Evolutionary conservation across 2,113 vertebrate species (phyloP), one percentile per base, ranked within the genome.

Genomic region (Ciconia boyciana): DNA sequence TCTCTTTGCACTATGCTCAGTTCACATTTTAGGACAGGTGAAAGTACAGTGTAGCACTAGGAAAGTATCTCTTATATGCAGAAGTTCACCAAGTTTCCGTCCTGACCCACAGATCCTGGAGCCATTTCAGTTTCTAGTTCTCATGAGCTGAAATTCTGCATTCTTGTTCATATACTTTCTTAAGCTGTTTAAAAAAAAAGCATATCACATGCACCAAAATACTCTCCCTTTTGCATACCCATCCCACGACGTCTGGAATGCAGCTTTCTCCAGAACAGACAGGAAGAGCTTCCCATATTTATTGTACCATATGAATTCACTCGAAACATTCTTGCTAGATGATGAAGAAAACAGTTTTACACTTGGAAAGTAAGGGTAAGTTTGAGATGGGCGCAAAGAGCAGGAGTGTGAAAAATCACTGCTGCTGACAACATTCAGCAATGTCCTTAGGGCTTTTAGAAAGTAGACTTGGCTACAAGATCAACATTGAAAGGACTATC

Each of bases 391-490:
- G 60, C 1, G 0, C 61, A 81, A 81, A 68, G 70, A 86, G 34
- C 52, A 48, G 64, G 43, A 69, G 26, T 18, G 52, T 77, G 84
- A 95, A 87, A 92, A 90, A 78, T 83, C 71, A 20, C 74, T 49
- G 69, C 48, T 94, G 69, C 80, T 57, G 65, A 81, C 79, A 81
- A 81, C 41, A 26, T 61, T 57, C 89, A 93, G 71, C 75, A n/a
- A n/a, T 0, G 16, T 91, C 84, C 36, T 66, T 3, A 43, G 78
- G 61, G 70, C 13, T 19, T 89, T 58, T 64, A 77, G 87, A 46
- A 85, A 85, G 82, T 28, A 90, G 62, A 58, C 39, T 14, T 94
- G 93, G 94, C 93, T 95, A 90, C 24, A 22, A 65, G 46, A 95
- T 49, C 93, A 83, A 22, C 26, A 24, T 4, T 74, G 75, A 77